A percentile compares a stretch with the other conserved stretches of the same genome.
Evolutionary conservation across 2,888 invertebrate species (phyloP).

Genomic region (Monochamus alternatus): DNA sequence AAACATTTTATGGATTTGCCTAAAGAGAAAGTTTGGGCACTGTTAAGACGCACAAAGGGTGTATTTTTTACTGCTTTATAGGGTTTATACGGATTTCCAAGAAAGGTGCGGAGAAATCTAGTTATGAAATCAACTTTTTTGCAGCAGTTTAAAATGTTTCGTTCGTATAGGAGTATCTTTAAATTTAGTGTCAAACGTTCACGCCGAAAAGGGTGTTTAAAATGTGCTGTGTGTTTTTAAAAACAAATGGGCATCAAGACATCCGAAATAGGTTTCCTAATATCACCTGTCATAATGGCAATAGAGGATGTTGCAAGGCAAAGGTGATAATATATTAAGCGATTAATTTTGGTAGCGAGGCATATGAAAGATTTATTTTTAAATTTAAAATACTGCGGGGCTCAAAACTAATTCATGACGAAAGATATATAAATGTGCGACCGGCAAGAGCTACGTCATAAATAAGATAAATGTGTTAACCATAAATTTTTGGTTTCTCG

Average conservation of each 20-base stretch:
- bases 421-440: slow-evolving; percentile 64
- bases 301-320: slow-evolving; percentile 53
- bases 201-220: slow-evolving; percentile 26
- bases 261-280: slow-evolving; percentile 42
- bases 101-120: slow-evolving; percentile 28
- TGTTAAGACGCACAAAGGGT: slow-evolving; percentile 9
- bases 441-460: slow-evolving; percentile 57
- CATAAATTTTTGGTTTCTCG: slow-evolving; percentile 58
- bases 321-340: slow-evolving; percentile 63
- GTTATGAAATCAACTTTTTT: neutral
- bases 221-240: slow-evolving; percentile 33
- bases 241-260: slow-evolving; percentile 17
- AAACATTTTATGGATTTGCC: neutral
- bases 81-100: slow-evolving; percentile 15
- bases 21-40: slow-evolving; percentile 19
- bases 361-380: slow-evolving; percentile 64
- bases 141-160: neutral
- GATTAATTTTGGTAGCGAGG: slow-evolving; percentile 63
- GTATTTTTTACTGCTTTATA: slow-evolving; percentile 28
- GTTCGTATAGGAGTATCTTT: neutral
- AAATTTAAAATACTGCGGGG: slow-evolving; percentile 62
- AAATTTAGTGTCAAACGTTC: slow-evolving; percentile 8
- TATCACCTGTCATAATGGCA: slow-evolving; percentile 49
- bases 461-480: slow-evolving; percentile 62
- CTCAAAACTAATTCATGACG: slow-evolving; percentile 66